Evolutionary conservation across 2,888 invertebrate genomes (phyloP).

Genomic region (Sphaerophoria rueppellii): DNA sequence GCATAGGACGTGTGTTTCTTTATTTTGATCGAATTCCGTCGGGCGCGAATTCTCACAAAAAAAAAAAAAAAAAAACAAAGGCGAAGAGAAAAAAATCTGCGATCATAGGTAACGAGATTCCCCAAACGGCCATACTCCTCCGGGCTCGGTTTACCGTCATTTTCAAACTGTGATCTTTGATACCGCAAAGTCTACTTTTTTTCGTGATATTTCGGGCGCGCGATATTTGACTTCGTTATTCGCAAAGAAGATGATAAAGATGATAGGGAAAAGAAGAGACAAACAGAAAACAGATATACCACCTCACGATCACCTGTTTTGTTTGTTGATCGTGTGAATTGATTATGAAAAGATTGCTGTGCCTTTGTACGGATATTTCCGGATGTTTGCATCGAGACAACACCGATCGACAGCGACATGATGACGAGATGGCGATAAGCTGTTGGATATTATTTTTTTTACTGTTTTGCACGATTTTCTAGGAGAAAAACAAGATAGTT

Average conservation of each 20-base stretch:
- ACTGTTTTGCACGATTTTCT: constrained; percentile 62
- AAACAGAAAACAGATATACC: constrained; percentile 36
- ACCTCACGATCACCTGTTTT: constrained; percentile 70
- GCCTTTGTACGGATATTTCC: constrained; percentile 66
- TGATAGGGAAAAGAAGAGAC: neutral
- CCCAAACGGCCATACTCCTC: constrained; percentile 18
- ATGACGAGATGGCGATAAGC: constrained; percentile 3
- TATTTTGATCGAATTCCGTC: constrained; percentile 22
- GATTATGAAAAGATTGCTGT: constrained; percentile 34
- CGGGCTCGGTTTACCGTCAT: constrained; percentile 8
- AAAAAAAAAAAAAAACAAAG: constrained; percentile 17
- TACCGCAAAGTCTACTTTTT: constrained; percentile 18
- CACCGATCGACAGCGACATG: neutral
- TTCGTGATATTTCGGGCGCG: constrained; percentile 45
- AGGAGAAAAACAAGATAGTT: constrained; percentile 8
- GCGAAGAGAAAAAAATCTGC: constrained; percentile 34
- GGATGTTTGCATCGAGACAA: constrained; percentile 49
- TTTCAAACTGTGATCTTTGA: constrained; percentile 14
- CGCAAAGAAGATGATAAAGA: neutral
- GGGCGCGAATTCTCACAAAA: constrained; percentile 46
- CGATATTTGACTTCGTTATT: constrained; percentile 34
- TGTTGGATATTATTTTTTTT: constrained; percentile 43
- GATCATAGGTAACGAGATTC: constrained; percentile 56
- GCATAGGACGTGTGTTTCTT: constrained; percentile 58
- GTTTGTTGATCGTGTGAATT: constrained; percentile 62